Evolutionary conservation across 2,797 vertebrate genomes (phyloP), one percentile per base, ranked within the genome.

Genomic region (Carapus acus): DNA sequence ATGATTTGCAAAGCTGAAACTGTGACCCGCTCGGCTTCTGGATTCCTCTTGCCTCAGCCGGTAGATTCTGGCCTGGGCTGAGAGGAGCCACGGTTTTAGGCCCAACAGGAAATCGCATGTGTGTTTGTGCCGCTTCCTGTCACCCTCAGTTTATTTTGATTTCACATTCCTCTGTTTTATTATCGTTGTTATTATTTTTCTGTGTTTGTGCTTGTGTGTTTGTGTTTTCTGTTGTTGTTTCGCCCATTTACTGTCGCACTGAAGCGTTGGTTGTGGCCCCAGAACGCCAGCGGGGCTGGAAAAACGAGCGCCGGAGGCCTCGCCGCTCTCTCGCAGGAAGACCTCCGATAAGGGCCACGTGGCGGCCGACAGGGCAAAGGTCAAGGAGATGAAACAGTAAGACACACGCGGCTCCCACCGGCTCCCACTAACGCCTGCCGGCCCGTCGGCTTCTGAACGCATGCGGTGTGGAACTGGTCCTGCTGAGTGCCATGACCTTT

Each of bases 311-410:
- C 88, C 91, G 29, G 94, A 96, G 78, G 89, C 93, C 22, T 99
- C 96, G 2, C 95, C 96, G 58, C 83, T 91, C 70, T 77, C 88
- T 64, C 92, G 91, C 85, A 94, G 94, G 84, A 98, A 94, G 91
- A 69, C 84, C 34, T 93, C 91, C 85, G 94, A 97, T 73, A 97
- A 90, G 84, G 78, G 77, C 34, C 85, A 87, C 52, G 77, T 83
- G 61, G 74, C 85, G 54, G 49, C 80, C 47, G 91, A 96, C 68
- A 95, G 89, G 82, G 71, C 88, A 82, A 97, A 94, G 84, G 61
- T 87, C 78, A 97, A 94, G 88, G 94, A 97, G 73, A 91, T 90
- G 36, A 96, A 93, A 89, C 90, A 91, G 96, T 99, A 93, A 95
- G 96, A 44, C 47, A 18, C 9, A 9, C 16, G 23, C 50, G 67